These are phyloP conservation scores for Gallinago solitaria DNA, from an alignment of 2,797 vertebrate species.

Conservation along the genomic window DNA sequence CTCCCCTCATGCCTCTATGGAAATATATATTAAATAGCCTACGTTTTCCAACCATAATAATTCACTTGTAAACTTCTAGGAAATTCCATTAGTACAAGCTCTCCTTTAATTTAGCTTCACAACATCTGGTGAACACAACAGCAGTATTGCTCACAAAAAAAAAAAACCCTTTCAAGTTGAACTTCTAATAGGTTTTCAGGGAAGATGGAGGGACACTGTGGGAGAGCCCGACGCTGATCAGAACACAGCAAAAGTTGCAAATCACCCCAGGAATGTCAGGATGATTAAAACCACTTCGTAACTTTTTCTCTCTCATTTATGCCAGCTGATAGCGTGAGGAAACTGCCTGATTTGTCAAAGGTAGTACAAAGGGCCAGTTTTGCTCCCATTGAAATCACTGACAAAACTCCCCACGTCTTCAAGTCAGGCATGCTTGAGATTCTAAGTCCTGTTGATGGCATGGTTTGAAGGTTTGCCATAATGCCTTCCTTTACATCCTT, in stretches of 20 bases:
- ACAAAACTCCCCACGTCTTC: neutral
- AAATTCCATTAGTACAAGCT: slow-evolving; percentile 52
- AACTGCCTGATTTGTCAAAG: neutral
- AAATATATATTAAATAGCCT: slow-evolving; percentile 50
- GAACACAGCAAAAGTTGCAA: neutral
- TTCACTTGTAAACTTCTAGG: slow-evolving; percentile 24
- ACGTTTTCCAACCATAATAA: slow-evolving; percentile 23
- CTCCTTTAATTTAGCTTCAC: slow-evolving; percentile 34
- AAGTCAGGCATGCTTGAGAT: neutral
- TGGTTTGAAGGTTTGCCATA: neutral
- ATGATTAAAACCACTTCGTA: neutral
- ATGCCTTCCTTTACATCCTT: neutral
- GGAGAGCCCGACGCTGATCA: neutral
- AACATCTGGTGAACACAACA: slow-evolving; percentile 59
- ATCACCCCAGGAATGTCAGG: neutral
- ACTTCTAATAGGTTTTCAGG: neutral
- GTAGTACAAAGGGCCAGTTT: neutral
- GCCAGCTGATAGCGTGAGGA: neutral
- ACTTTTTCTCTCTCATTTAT: neutral
- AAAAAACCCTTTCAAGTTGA: neutral
- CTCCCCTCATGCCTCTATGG: neutral
- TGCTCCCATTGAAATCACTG: neutral
- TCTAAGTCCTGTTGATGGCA: neutral
- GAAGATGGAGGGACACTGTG: neutral
- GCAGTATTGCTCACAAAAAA: neutral